Conservation (phyloP, 2,888 invertebrate species). For the Camponotus fellah region DNA sequence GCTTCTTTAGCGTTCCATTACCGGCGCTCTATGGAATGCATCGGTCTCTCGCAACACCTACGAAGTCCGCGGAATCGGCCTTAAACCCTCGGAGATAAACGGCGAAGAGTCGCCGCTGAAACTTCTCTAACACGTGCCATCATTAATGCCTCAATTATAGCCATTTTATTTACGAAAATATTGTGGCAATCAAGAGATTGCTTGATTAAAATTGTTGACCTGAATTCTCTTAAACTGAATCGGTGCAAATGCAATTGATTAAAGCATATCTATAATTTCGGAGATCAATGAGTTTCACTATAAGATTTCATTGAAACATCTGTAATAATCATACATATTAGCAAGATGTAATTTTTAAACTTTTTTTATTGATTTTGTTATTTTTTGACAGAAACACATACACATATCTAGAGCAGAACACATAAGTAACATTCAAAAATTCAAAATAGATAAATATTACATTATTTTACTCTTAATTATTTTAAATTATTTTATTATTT, state of each 20-base stretch:
- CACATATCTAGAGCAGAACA: not conserved
- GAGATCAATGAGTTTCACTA: not conserved
- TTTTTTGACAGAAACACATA: not conserved
- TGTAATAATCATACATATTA: not conserved
- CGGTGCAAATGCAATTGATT: not conserved
- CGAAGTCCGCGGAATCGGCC: conserved; percentile 57
- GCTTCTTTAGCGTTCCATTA: conserved; percentile 81
- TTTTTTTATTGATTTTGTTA: not conserved
- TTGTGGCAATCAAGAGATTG: not conserved
- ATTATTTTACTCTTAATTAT: not conserved
- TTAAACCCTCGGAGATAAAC: conserved; percentile 40
- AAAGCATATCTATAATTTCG: not conserved
- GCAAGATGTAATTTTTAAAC: not conserved
- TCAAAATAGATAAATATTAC: not conserved
- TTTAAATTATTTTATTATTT: not conserved
- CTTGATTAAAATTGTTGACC: not conserved
- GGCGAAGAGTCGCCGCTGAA: conserved; percentile 18
- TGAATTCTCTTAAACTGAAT: not conserved
- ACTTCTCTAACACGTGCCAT: not conserved
- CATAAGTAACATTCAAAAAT: not conserved
- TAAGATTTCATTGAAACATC: not conserved
- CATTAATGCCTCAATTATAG: not conserved
- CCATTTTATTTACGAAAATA: not conserved
- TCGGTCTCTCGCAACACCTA: conserved; percentile 75
- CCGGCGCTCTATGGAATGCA: conserved; percentile 76